Evolutionary conservation across 2,113 vertebrate species (phyloP), one percentile per base, ranked within the genome.

Genomic region (Sphyrna mokarran): DNA sequence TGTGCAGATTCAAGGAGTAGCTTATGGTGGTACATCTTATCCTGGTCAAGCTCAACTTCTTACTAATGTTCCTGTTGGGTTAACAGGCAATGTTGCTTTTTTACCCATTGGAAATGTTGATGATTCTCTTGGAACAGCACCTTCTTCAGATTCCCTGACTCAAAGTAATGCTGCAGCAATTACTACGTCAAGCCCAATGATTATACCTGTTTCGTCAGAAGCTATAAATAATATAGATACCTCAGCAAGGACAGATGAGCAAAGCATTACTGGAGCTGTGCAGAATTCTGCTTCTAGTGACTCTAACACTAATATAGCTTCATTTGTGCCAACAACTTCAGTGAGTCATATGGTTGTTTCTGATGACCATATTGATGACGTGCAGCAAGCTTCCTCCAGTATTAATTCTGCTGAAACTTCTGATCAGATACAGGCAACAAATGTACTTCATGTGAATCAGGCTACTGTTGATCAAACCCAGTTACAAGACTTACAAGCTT

Each of bases 31-130:
- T 97, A 98, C 98, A 48, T 98, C 98, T 95, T 99, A 99, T 97
- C 98, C 98, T 98, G 98, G 98, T 97, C 99, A 99, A 98, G 98
- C 98, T 96, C 99, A 99, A 97, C 98, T 99, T 97, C 98, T 99
- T 98, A 98, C 99, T 97, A 99, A 99, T 87, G 98, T 99, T 97
- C 99, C 99, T 97, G 97, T 99, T 97, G 99, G 99, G 96, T 97
- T 99, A 97, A 98, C 99, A 14, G 99, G 99, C 97, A 99, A 99
- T 97, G 99, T 99, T 97, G 99, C 99, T 96, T 99, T 99, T 98
- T 98, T 99, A 97, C 99, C 99, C 97, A 99, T 99, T 97, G 99
- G 99, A 97, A 99, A 99, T 96, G 98, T 99, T 96, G 99, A 99
- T 98, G 99, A 99, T 98, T 99, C 99, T 96, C 98, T 99, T 95